Conservation (phyloP, 2,888 invertebrate genomes). For the Lepidocyrtinus sp. region DNA sequence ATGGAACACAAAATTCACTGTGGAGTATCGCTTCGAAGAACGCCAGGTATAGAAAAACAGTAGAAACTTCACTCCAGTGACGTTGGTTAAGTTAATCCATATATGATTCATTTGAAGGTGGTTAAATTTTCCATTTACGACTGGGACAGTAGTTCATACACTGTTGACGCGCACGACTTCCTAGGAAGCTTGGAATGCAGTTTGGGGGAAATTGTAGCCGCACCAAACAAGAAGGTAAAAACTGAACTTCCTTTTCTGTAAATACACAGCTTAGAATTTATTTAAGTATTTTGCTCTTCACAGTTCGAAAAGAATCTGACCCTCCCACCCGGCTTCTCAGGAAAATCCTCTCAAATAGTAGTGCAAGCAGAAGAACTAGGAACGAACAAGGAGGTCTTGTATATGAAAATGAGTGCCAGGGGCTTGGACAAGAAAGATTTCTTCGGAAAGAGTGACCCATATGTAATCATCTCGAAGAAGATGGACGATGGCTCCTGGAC, state of each 20-base stretch:
- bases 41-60: constrained; percentile 68
- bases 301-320: constrained; percentile 68
- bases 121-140: constrained; percentile 73
- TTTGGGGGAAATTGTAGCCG: constrained; percentile 74
- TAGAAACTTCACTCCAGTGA: background rate
- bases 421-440: constrained; percentile 75
- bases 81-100: background rate
- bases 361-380: constrained; percentile 69
- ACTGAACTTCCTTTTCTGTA: background rate
- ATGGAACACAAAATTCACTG: constrained; percentile 73
- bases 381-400: constrained; percentile 71
- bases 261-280: background rate
- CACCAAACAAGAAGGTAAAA: constrained; percentile 66
- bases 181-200: constrained; percentile 74
- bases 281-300: constrained; percentile 13
- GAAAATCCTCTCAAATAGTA: constrained; percentile 64
- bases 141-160: constrained; percentile 68
- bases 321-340: constrained; percentile 64
- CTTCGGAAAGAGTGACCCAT: constrained; percentile 75
- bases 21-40: constrained; percentile 75
- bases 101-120: constrained; percentile 66
- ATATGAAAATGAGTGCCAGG: constrained; percentile 72
- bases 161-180: constrained; percentile 70
- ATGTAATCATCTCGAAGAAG: constrained; percentile 73
- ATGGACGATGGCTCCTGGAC: constrained; percentile 74